Evolutionary conservation across 2,797 vertebrate genomes (phyloP), one percentile per base, ranked within the genome.

Genomic region (Florisuga fusca): DNA sequence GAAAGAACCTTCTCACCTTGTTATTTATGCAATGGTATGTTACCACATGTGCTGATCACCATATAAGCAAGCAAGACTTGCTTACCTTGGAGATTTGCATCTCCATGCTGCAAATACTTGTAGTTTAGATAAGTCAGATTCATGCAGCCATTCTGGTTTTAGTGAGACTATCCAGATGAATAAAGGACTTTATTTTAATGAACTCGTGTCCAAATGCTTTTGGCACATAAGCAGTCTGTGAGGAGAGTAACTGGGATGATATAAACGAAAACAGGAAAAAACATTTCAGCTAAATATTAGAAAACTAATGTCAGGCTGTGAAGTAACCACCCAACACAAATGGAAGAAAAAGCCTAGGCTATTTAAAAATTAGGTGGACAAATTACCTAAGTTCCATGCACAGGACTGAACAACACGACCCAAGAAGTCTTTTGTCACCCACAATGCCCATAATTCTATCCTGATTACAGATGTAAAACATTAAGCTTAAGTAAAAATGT

Each of bases 401-500:
- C 64, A 92, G 66, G 83, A 43, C 59, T 76, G 74, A 74, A 76
- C 43, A 78, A 78, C 50, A 34, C 9, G 36, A 67, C 33, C n/a
- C 51, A 81, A 48, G n/a, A 51, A n/a, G 46, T 59, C 68, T 80
- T 89, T 59, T 89, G 46, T 91, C 71, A 92, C 59, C 58, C 55
- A 54, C 76, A 83, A n/a, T 18, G 41, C 34, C 78, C 22, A 17
- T 48, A 59, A 83, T 92, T 92, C 76, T 91, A 72, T 20, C 50
- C 50, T 4, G 7, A 77, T 74, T 89, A 83, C 73, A 91, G 66
- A 94, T 88, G 91, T 91, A 69, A 84, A 92, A 91, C 59, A 61
- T 46, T 76, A 84, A 92, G 79, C 48, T 86, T 68, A 95, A 91
- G 57, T 87, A 93, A 92, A 94, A 95, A 84, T 51, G 22, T 57